Conservation (phyloP, 1,140 invertebrate species). For the Drosophila tani region DNA sequence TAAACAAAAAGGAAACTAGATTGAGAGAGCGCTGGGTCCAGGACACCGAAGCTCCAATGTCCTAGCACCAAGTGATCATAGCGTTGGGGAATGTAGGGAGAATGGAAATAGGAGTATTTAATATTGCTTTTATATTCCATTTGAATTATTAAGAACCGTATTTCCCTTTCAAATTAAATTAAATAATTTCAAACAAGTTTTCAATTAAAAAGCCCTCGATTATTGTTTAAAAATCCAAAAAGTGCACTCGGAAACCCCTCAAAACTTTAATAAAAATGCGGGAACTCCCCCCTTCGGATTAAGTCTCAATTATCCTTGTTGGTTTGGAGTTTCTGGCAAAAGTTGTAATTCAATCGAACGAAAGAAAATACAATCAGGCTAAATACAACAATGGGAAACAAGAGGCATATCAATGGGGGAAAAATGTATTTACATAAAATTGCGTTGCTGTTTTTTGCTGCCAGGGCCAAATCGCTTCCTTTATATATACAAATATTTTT, state of each 20-base stretch:
- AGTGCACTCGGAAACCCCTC: not conserved
- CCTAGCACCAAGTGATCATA: not conserved
- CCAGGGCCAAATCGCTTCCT: conserved; percentile 9
- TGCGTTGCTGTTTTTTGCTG: conserved; percentile 17
- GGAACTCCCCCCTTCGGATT: not conserved
- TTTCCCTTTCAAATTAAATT: not conserved
- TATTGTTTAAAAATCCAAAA: not conserved
- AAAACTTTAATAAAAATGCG: not conserved
- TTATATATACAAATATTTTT: conserved; percentile 1
- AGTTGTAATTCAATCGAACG: conserved; percentile 20
- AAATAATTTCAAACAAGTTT: not conserved
- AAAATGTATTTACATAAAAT: conserved; percentile 60
- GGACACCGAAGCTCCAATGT: conserved; percentile 45
- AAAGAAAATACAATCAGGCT: conserved; percentile 23
- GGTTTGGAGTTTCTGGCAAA: not conserved
- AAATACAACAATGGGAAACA: conserved; percentile 8
- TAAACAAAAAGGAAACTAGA: conserved; percentile 29
- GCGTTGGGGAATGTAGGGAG: not conserved
- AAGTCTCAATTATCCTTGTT: conserved; percentile 14
- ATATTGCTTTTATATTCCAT: not conserved
- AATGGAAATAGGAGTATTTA: not conserved
- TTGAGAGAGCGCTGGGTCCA: conserved; percentile 15
- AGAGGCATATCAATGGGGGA: conserved; percentile 13
- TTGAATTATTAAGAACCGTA: not conserved
- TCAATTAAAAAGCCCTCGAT: not conserved